Percentiles rank a stretch among this genome's conserved stretches.
Conservation (phyloP, 2,797 vertebrate genomes). For the Nannoperca australis region DNA sequence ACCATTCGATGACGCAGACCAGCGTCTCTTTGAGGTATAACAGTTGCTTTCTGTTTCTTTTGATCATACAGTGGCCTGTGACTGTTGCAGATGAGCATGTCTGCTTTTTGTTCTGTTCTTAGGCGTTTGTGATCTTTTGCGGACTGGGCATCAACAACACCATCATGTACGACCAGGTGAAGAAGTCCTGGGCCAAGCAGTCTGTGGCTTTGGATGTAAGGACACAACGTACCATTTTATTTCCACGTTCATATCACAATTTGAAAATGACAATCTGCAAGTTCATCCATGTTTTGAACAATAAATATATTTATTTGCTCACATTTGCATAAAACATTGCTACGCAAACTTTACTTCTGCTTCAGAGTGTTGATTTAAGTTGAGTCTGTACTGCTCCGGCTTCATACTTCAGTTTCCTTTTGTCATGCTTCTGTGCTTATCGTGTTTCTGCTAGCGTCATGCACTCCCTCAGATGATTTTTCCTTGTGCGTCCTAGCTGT, state of each 20-base stretch:
- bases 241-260: not conserved
- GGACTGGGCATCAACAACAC: conserved; percentile 99
- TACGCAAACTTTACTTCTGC: conserved; percentile 7
- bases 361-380: not conserved
- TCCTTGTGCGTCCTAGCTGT: not conserved
- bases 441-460: conserved; percentile 21
- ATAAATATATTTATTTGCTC: not conserved
- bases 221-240: conserved; percentile 16
- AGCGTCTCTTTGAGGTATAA: conserved; percentile 96
- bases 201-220: conserved; percentile 98
- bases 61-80: not conserved
- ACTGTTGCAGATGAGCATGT: not conserved
- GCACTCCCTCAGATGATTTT: conserved; percentile 8
- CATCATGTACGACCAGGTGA: conserved; percentile 99
- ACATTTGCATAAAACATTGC: conserved; percentile 15
- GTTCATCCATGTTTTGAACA: not conserved
- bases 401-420: conserved; percentile 11
- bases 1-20: conserved; percentile 96
- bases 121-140: conserved; percentile 99
- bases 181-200: conserved; percentile 99
- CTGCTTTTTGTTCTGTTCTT: conserved; percentile 43
- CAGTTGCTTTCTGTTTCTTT: not conserved
- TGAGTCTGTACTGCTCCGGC: not conserved
- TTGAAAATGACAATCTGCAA: not conserved
- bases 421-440: conserved; percentile 3